Percentiles rank a stretch among this genome's conserved stretches.
These are phyloP conservation scores for Medauroidea extradentata DNA, from an alignment of 1,140 invertebrate species.

Conservation along the genomic window DNA sequence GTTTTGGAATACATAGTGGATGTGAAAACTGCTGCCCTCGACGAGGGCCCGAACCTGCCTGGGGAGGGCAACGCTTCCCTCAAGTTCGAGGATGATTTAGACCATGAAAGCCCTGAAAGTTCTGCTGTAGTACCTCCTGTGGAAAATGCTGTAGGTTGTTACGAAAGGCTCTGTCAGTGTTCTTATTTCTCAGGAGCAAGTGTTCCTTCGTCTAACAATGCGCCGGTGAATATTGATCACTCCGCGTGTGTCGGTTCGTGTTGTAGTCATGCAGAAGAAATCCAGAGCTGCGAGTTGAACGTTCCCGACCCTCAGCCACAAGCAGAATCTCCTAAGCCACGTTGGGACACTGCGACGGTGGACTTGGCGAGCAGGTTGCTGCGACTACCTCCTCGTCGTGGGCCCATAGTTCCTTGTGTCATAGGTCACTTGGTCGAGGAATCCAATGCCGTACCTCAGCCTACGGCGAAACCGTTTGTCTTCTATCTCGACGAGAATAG, in stretches of 20 bases:
- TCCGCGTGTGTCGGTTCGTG: no score
- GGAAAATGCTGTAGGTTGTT: background rate
- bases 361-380: conserved; percentile 22
- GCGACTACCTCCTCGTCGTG: conserved; percentile 22
- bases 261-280: no score
- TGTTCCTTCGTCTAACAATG: conserved; percentile 10
- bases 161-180: no score
- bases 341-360: no score
- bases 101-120: background rate
- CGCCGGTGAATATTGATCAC: background rate
- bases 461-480: conserved; percentile 11
- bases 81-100: no score
- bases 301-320: no score
- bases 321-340: no score
- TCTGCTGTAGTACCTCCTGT: conserved; percentile 6
- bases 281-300: no score
- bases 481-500: conserved; percentile 16
- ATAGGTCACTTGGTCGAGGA: conserved; percentile 18
- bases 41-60: no score
- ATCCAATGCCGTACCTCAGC: background rate
- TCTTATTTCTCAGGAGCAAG: background rate
- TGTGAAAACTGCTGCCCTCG: conserved; percentile 13
- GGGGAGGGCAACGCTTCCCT: no score
- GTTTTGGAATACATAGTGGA: conserved; percentile 21
- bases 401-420: conserved; percentile 24